phyloP scores from a whole-genome alignment of 2,888 invertebrate genomes.

The Carpatolechia fugitivella region DNA sequence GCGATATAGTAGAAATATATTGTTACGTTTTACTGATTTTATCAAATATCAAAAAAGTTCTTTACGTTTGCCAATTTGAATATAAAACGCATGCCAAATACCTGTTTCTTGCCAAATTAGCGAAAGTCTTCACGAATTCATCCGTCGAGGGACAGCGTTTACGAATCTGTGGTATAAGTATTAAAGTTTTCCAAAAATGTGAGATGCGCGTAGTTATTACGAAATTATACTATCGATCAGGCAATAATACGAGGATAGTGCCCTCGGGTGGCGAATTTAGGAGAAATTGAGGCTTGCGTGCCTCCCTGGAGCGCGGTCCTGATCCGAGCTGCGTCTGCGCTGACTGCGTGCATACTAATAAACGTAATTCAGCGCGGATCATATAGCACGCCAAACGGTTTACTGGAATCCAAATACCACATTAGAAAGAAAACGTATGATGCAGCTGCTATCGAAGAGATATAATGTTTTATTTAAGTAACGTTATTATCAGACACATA shows the following conservation, averaged over 20 bases:
- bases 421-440: not conserved
- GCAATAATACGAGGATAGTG: constrained; percentile 65
- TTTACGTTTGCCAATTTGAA: not conserved
- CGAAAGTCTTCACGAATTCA: constrained; percentile 8
- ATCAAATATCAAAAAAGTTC: not conserved
- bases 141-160: constrained; percentile 17
- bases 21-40: not conserved
- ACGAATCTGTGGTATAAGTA: constrained; percentile 20
- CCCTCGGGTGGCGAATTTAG: constrained; percentile 71
- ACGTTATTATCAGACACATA: not conserved
- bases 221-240: constrained; percentile 74
- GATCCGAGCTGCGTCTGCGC: constrained; percentile 33
- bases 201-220: constrained; percentile 58
- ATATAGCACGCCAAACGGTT: constrained; percentile 58
- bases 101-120: not conserved
- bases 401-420: constrained; percentile 24
- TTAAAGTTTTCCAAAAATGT: constrained; percentile 46
- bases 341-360: constrained; percentile 52
- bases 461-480: not conserved
- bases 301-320: constrained; percentile 48
- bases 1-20: not conserved
- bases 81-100: not conserved
- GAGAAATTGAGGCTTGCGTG: constrained; percentile 72
- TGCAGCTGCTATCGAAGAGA: constrained; percentile 1
- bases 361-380: constrained; percentile 55